Percentiles rank a stretch among this genome's conserved stretches.
These are phyloP conservation scores for Ammospiza caudacuta DNA, from an alignment of 2,113 vertebrate genomes.

Conservation along the genomic window DNA sequence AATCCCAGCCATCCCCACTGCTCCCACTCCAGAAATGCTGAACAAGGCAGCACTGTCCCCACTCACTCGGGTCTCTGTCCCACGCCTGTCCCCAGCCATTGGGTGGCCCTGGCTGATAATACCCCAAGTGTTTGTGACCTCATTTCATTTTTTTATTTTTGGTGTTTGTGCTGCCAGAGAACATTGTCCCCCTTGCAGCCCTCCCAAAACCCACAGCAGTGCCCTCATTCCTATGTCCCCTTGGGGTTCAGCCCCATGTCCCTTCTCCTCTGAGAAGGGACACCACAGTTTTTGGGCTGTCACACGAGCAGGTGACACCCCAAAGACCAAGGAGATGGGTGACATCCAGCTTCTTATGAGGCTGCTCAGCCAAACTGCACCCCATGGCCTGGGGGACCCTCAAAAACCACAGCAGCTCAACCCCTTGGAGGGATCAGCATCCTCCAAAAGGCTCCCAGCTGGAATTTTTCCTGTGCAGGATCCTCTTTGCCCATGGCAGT, in stretches of 20 bases:
- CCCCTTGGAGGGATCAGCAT: not conserved
- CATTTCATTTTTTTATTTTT: not conserved
- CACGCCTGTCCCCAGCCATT: not conserved
- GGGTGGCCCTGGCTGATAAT: not conserved
- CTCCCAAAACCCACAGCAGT: not conserved
- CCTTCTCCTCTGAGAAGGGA: not conserved
- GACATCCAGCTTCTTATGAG: not conserved
- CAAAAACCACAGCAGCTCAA: not conserved
- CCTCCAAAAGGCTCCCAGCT: accelerated
- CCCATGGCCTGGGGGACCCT: not conserved
- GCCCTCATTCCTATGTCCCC: accelerated
- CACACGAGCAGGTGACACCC: not conserved
- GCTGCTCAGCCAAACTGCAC: accelerated
- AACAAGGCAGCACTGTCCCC: not conserved
- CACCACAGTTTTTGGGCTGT: accelerated
- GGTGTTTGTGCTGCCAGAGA: not conserved
- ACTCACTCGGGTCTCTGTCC: not conserved
- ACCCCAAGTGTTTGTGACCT: not conserved
- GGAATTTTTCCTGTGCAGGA: not conserved
- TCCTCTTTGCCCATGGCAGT: not conserved
- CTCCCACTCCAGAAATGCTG: not conserved
- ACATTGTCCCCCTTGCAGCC: not conserved
- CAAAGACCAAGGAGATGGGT: accelerated
- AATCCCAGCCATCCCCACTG: not conserved
- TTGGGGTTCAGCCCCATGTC: accelerated